Evolutionary conservation across 2,888 invertebrate genomes (phyloP).

Genomic region (Tethea ocularis): DNA sequence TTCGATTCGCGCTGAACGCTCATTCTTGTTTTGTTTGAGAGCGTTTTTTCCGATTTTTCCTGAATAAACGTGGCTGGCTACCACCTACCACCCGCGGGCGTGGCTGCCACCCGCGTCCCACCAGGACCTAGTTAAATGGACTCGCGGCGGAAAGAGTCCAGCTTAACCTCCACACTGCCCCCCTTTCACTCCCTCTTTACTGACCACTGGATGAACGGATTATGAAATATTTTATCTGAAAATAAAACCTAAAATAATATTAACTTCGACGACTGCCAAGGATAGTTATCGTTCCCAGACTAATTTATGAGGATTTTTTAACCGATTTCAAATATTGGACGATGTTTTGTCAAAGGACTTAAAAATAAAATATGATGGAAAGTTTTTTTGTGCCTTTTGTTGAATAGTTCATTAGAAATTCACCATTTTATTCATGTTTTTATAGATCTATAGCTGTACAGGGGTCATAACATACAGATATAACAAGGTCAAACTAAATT

Average conservation of each 20-base stretch:
- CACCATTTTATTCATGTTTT: neutral
- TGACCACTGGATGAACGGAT: conserved; percentile 75
- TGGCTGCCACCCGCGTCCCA: conserved; percentile 26
- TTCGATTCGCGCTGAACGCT: conserved; percentile 70
- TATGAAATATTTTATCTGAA: conserved; percentile 72
- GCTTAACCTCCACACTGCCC: conserved; percentile 37
- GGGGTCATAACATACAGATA: neutral
- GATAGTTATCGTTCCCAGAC: conserved; percentile 26
- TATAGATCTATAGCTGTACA: neutral
- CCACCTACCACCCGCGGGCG: conserved; percentile 39
- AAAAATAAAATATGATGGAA: neutral
- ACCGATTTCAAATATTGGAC: no score
- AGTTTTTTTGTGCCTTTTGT: neutral
- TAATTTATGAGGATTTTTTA: neutral
- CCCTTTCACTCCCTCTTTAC: conserved; percentile 38
- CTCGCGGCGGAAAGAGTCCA: conserved; percentile 53
- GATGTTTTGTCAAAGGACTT: neutral
- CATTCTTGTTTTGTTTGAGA: conserved; percentile 65
- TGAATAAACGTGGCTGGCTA: conserved; percentile 67
- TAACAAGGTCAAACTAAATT: neutral
- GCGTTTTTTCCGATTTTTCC: conserved; percentile 57
- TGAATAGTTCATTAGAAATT: no score
- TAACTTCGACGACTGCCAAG: conserved; percentile 32
- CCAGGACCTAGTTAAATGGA: conserved; percentile 57
- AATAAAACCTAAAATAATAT: conserved; percentile 56